These are phyloP conservation scores for Caenorhabditis imperialis DNA, from an alignment of 2,888 invertebrate genomes.

Conservation along the genomic window DNA sequence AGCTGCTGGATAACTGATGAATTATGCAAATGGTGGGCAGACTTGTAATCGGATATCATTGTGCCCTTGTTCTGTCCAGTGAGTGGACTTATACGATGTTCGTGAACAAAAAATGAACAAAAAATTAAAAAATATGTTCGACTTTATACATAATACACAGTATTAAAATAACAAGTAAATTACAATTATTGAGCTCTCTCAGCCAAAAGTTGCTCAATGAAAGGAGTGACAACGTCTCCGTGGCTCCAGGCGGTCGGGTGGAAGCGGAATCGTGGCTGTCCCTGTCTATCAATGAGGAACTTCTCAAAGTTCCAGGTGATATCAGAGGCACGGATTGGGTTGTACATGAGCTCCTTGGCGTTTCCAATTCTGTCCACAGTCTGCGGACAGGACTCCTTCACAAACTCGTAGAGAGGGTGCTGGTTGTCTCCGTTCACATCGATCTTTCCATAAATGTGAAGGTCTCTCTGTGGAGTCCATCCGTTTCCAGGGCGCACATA, in stretches of 20 bases:
- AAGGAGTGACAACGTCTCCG: conserved; percentile 74
- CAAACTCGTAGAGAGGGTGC: conserved; percentile 78
- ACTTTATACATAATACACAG: too few relatives aligned
- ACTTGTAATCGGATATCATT: conserved; percentile 40
- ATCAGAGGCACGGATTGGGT: conserved; percentile 74
- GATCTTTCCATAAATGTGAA: conserved; percentile 78
- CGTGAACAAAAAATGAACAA: too few relatives aligned
- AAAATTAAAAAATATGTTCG: too few relatives aligned
- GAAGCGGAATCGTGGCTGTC: conserved; percentile 77
- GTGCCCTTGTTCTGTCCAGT: conserved; percentile 18
- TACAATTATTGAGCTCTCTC: conserved; percentile 53
- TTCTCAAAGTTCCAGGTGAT: conserved; percentile 78
- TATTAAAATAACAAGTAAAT: neutral
- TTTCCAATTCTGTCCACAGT: conserved; percentile 76
- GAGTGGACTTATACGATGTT: too few relatives aligned
- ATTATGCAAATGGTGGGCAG: conserved; percentile 32
- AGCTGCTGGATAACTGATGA: conserved; percentile 28
- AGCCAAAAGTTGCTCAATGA: conserved; percentile 69
- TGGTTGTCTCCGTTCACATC: conserved; percentile 78
- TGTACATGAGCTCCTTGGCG: conserved; percentile 76
- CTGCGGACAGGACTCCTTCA: conserved; percentile 78
- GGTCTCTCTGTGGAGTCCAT: conserved; percentile 75
- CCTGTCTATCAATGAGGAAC: conserved; percentile 77
- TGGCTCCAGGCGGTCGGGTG: conserved; percentile 78
- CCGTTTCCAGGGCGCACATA: conserved; percentile 78